These are phyloP conservation scores for Drosophila conformis DNA, from an alignment of 2,888 invertebrate species.

Conservation along the genomic window DNA sequence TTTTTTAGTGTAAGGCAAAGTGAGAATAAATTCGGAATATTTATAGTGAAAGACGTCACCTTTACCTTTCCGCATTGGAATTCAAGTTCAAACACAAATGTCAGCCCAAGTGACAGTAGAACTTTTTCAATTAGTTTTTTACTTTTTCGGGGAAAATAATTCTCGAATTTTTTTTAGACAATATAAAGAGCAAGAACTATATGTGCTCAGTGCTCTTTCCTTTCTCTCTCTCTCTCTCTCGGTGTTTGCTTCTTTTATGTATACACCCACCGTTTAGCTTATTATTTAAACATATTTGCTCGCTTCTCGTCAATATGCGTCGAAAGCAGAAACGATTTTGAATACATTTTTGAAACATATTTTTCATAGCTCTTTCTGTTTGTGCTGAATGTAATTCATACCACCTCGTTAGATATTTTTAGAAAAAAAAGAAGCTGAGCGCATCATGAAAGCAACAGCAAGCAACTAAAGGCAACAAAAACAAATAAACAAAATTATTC, in stretches of 20 bases:
- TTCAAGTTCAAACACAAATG: conserved; percentile 74
- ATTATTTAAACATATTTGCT: conserved; percentile 76
- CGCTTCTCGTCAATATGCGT: conserved; percentile 69
- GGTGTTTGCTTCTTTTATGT: conserved; percentile 51
- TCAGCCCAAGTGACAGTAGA: conserved; percentile 32
- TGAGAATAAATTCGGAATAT: background rate
- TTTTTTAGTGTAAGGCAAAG: background rate
- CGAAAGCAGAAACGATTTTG: conserved; percentile 58
- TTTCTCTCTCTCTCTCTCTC: background rate
- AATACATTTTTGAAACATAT: conserved; percentile 64
- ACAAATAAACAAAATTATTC: conserved; percentile 79
- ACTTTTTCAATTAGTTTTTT: conserved; percentile 40
- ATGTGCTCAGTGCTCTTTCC: conserved; percentile 12
- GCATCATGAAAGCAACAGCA: conserved; percentile 42
- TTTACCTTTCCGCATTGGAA: conserved; percentile 53
- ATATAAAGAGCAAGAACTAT: conserved; percentile 3
- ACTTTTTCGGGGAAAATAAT: conserved; percentile 15
- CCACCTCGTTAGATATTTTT: conserved; percentile 71
- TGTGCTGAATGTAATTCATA: conserved; percentile 75
- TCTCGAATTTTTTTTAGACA: conserved; percentile 13
- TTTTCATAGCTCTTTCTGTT: conserved; percentile 43
- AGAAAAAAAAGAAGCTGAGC: conserved; percentile 44
- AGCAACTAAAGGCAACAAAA: conserved; percentile 36
- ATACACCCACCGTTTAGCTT: conserved; percentile 54
- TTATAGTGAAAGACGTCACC: conserved; percentile 41